phyloP scores from a whole-genome alignment of 2,888 invertebrate species.

The Caenorhabditis wallacei region DNA sequence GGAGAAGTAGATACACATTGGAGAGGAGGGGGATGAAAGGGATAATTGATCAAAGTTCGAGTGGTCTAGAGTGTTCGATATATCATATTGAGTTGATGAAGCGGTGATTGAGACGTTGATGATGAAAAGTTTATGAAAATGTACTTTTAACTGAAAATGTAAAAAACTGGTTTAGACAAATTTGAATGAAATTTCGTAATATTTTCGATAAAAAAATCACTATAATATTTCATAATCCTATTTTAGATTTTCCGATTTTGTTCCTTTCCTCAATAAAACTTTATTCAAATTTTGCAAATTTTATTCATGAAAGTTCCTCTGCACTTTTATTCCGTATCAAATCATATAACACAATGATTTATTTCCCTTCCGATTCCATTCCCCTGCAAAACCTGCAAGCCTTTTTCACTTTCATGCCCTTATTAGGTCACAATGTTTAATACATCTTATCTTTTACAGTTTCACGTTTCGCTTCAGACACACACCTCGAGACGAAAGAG shows the following conservation, averaged over 20 bases:
- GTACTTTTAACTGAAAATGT: too few species aligned
- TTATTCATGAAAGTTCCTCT: too few species aligned
- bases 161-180: too few species aligned
- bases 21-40: neutral
- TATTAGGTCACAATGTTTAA: neutral
- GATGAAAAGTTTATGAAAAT: neutral
- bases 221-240: too few species aligned
- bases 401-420: neutral
- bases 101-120: too few species aligned
- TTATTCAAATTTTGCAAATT: too few species aligned
- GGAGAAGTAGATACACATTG: constrained; percentile 11
- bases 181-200: too few species aligned
- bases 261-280: too few species aligned
- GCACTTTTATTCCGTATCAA: too few species aligned
- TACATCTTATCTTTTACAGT: neutral
- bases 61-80: constrained; percentile 18
- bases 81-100: neutral
- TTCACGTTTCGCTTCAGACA: constrained; percentile 21
- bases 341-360: neutral
- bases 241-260: too few species aligned
- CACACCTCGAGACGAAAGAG: constrained; percentile 1
- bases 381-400: neutral
- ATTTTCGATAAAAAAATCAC: too few species aligned
- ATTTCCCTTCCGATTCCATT: neutral
- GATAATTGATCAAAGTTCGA: constrained; percentile 56